Percentiles rank a stretch among this genome's conserved stretches.
phyloP scores from a whole-genome alignment of 2,113 vertebrate species.

The Chaetops frenatus region DNA sequence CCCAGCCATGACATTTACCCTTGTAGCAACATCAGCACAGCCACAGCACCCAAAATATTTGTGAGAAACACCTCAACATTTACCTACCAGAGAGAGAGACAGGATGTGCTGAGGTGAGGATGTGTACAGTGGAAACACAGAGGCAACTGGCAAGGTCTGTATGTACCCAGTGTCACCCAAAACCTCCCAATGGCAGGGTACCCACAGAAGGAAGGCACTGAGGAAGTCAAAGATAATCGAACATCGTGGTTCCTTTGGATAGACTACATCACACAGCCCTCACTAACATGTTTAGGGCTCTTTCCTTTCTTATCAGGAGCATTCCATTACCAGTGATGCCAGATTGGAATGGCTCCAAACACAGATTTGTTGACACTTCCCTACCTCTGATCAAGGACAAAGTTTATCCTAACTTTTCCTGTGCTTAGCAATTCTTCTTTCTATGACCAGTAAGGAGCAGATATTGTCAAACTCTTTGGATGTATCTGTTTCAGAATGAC shows the following conservation, averaged over 20 bases:
- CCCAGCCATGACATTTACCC: neutral
- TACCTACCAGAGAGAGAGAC: neutral
- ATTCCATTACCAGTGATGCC: neutral
- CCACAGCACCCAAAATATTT: neutral
- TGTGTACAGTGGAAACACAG: neutral
- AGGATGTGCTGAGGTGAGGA: neutral
- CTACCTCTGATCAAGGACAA: neutral
- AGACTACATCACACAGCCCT: neutral
- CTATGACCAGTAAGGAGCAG: neutral
- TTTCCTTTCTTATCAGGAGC: neutral
- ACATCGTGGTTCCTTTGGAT: neutral
- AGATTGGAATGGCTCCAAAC: neutral
- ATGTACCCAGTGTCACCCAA: neutral
- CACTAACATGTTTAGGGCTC: neutral
- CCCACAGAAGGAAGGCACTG: fast-evolving
- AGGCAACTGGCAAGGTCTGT: neutral
- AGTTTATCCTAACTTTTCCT: neutral
- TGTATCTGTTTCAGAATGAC: neutral
- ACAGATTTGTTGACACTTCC: neutral
- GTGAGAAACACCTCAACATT: neutral
- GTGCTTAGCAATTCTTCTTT: neutral
- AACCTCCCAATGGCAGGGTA: neutral
- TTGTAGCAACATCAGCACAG: neutral
- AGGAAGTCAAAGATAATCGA: neutral
- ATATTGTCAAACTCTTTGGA: neutral